Base-by-base conservation (phyloP, 2,113 vertebrate genomes). In the Ellobius talpinus region DNA sequence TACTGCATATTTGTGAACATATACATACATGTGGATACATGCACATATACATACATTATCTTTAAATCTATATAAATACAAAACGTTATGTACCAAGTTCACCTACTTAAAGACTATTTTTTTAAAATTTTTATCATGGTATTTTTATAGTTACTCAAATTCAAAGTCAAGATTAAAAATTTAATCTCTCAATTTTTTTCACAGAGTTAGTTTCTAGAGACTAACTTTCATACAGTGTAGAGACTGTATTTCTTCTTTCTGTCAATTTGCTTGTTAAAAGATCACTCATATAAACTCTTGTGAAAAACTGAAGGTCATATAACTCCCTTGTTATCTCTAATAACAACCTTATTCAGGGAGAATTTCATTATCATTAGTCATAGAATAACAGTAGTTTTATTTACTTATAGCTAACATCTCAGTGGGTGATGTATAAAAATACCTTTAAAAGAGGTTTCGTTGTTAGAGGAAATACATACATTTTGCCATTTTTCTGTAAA, bases 401-500 rank as follows among this genome's bases (percentile, higher is more conserved):
- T 17, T 42, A 50, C 82, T 76, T 70, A 86, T 50, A 39, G 29
- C 11, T 73, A 29, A 36, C 31, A 66, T 24, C 13, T 73, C 17
- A 70, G 7, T 29, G 31, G 1, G 21, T 73, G 17, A 2, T 68
- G 66, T 90, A 94, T 88, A 85, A 17, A 86, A 65, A 86, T 2
- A 26, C n/a, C 14, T 92, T 92, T 96, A 63, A 90, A 72, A 74
- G 12, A 73, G 76, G 3, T 50, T 39, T 84, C 29, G 1, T 4
- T 45, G 4, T 89, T 65, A 52, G 45, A 84, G 42, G 10, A 84
- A 82, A 23, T n/a, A n/a, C n/a, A n/a, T n/a, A n/a, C n/a, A n/a
- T n/a, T n/a, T n/a, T n/a, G n/a, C n/a, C n/a, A n/a, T 36, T 96
- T 50, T 89, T 33, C 10, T 95, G 29, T 31, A 70, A 91, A 93